Evolutionary conservation across 2,797 vertebrate genomes (phyloP).

Genomic region (Denticeps clupeoides): DNA sequence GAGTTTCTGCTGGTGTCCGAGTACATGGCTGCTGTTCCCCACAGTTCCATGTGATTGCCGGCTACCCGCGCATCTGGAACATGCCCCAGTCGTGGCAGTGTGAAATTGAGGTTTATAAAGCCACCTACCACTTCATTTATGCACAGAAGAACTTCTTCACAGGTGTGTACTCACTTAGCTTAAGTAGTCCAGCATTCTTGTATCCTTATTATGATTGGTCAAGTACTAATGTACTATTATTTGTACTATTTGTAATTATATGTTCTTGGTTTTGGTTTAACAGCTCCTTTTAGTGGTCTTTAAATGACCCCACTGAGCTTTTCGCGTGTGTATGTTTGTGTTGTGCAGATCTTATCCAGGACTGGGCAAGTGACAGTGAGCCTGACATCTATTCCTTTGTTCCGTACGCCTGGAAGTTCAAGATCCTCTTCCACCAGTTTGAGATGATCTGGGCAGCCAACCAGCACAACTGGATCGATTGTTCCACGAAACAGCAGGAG

Average conservation of each 20-base stretch:
- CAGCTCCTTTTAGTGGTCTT: too few relatives aligned
- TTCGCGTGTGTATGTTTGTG: neutral
- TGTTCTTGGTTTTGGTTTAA: too few relatives aligned
- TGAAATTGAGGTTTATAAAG: slow-evolving; percentile 96
- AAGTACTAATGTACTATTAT: too few relatives aligned
- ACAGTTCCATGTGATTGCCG: slow-evolving; percentile 92
- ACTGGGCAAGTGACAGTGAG: slow-evolving; percentile 92
- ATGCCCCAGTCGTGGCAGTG: slow-evolving; percentile 98
- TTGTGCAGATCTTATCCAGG: slow-evolving; percentile 84
- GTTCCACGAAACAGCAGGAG: slow-evolving; percentile 97
- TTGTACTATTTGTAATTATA: too few relatives aligned
- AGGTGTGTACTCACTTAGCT: slow-evolving; percentile 53
- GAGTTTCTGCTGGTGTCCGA: neutral
- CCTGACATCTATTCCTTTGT: slow-evolving; percentile 97
- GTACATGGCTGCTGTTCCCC: slow-evolving; percentile 7
- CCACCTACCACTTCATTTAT: slow-evolving; percentile 97
- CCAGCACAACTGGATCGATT: slow-evolving; percentile 98
- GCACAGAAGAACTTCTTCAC: slow-evolving; percentile 98
- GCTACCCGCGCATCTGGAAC: slow-evolving; percentile 90
- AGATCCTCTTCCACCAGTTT: slow-evolving; percentile 95
- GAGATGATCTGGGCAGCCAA: slow-evolving; percentile 99
- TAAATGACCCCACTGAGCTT: neutral
- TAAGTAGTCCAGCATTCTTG: too few relatives aligned
- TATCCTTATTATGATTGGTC: too few relatives aligned
- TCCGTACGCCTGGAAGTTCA: slow-evolving; percentile 95